phyloP scores from a whole-genome alignment of 2,113 vertebrate species.

The Mixornis gularis region DNA sequence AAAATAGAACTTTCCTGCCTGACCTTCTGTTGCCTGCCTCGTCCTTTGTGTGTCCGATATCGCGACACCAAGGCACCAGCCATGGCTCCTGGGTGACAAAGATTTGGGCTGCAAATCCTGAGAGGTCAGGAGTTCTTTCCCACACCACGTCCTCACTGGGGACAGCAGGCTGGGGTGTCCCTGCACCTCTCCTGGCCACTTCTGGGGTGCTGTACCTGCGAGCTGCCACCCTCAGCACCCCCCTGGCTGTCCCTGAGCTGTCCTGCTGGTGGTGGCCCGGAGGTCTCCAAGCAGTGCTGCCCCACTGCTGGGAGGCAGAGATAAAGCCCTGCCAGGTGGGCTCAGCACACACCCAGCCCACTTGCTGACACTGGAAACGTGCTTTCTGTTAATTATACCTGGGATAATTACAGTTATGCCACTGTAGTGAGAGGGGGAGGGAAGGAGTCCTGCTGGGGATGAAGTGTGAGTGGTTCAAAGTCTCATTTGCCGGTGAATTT shows the following conservation, averaged over 20 bases:
- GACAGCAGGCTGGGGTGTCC: background rate
- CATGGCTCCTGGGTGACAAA: background rate
- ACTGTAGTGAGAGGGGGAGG: background rate
- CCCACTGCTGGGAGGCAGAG: background rate
- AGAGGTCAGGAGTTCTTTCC: background rate
- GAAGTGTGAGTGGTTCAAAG: background rate
- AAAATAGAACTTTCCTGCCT: no score
- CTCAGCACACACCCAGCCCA: background rate
- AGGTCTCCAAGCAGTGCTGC: background rate
- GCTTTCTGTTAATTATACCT: slow-evolving; percentile 36
- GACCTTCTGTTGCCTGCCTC: no score
- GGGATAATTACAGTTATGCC: background rate
- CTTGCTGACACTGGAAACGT: background rate
- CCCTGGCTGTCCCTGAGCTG: background rate
- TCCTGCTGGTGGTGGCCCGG: background rate
- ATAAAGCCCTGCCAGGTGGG: background rate
- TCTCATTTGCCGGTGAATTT: background rate
- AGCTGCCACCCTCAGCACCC: background rate
- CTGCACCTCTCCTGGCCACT: background rate
- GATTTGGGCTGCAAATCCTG: background rate
- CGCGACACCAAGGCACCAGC: no score
- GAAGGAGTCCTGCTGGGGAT: background rate
- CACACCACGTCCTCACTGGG: accelerated
- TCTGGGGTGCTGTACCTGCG: background rate
- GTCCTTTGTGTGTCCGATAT: no score